A percentile compares a stretch with the other conserved stretches of the same genome.
phyloP scores from a whole-genome alignment of 2,797 vertebrate genomes.

The Gymnoscopelus microlampas region DNA sequence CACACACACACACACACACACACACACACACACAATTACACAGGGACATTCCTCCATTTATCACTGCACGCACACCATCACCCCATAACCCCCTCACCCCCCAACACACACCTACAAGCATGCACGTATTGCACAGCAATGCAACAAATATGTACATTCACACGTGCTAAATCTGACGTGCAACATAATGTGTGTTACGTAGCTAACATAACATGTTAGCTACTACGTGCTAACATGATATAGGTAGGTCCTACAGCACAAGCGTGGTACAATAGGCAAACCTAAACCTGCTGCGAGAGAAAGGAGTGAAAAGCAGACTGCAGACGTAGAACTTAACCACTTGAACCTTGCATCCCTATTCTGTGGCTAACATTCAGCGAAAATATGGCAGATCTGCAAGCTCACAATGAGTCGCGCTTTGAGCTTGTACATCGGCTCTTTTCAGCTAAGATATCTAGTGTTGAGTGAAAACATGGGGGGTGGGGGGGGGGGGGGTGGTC shows the following conservation, averaged over 20 bases:
- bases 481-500: neutral
- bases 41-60: slow-evolving; percentile 77
- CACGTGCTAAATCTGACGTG: too few species aligned
- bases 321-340: too few species aligned
- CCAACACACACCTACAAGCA: slow-evolving; percentile 3
- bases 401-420: too few species aligned
- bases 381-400: too few species aligned
- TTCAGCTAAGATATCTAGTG: too few species aligned
- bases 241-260: neutral
- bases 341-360: too few species aligned
- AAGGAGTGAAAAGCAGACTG: neutral
- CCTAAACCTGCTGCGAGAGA: neutral
- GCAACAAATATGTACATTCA: too few species aligned
- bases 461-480: too few species aligned
- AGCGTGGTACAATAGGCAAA: neutral
- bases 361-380: too few species aligned
- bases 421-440: too few species aligned
- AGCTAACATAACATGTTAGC: too few species aligned
- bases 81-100: slow-evolving; percentile 23
- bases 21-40: slow-evolving; percentile 65
- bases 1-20: slow-evolving; percentile 47
- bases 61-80: slow-evolving; percentile 46
- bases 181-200: too few species aligned
- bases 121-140: neutral
- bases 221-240: neutral